phyloP scores from a whole-genome alignment of 2,888 invertebrate genomes.

The Latheticus oryzae region DNA sequence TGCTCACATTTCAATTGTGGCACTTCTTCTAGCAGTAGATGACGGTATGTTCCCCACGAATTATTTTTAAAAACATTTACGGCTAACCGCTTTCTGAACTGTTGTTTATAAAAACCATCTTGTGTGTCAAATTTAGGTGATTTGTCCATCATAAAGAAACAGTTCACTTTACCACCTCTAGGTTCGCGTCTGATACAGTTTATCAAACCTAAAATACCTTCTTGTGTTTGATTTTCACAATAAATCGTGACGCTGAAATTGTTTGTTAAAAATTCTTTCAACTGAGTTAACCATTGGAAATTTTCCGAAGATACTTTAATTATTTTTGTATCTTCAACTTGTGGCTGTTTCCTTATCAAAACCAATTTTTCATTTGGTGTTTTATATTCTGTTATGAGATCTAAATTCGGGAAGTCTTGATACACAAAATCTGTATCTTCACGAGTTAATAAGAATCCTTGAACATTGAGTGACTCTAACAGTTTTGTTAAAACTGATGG shows the following conservation, averaged over 20 bases:
- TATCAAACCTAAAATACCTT: slow-evolving; percentile 83
- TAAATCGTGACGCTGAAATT: slow-evolving; percentile 69
- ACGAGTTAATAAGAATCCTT: slow-evolving; percentile 3
- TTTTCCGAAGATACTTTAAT: slow-evolving; percentile 44
- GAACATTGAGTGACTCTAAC: neutral
- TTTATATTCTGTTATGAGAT: slow-evolving; percentile 67
- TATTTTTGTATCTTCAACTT: neutral
- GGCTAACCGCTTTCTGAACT: slow-evolving; percentile 74
- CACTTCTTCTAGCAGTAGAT: slow-evolving; percentile 74
- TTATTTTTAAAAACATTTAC: slow-evolving; percentile 80
- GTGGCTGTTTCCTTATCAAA: slow-evolving; percentile 66
- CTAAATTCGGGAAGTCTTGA: slow-evolving; percentile 61
- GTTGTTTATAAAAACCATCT: slow-evolving; percentile 70
- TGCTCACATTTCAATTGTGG: slow-evolving; percentile 70
- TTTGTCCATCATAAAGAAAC: slow-evolving; percentile 71
- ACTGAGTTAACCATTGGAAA: slow-evolving; percentile 69
- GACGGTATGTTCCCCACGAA: slow-evolving; percentile 78
- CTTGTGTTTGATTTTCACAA: slow-evolving; percentile 74
- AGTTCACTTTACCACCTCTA: slow-evolving; percentile 63
- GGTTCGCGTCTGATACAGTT: slow-evolving; percentile 77
- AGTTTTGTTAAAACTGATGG: slow-evolving; percentile 38
- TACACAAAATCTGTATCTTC: slow-evolving; percentile 2
- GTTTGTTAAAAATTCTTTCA: slow-evolving; percentile 58
- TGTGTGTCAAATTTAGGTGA: slow-evolving; percentile 75
- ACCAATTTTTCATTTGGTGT: slow-evolving; percentile 69